Percentiles rank a stretch among this genome's conserved stretches.
Conservation (phyloP, 2,888 invertebrate genomes). For the Tetropium fuscum region DNA sequence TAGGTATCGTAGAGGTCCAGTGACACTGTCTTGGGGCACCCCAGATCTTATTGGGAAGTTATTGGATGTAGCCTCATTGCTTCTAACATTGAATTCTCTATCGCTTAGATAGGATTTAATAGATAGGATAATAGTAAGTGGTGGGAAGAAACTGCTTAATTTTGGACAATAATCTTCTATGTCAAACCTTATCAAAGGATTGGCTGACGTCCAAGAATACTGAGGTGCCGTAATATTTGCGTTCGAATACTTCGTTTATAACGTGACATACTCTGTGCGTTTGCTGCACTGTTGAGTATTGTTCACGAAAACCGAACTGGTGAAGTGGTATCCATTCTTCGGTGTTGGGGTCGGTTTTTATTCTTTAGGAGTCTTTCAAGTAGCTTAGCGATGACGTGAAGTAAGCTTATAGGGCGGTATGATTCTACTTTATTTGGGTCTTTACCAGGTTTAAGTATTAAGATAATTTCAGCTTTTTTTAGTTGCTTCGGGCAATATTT, state of each 20-base stretch:
- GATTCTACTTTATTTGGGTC: not conserved
- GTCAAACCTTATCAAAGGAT: not conserved
- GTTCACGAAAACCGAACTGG: not conserved
- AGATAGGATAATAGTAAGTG: too few relatives aligned
- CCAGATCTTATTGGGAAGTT: too few relatives aligned
- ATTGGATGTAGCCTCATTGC: too few relatives aligned
- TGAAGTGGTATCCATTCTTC: not conserved
- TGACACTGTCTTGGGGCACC: too few relatives aligned
- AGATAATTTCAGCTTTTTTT: not conserved
- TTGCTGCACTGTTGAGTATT: too few relatives aligned
- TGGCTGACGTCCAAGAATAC: not conserved
- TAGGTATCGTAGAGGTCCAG: too few relatives aligned
- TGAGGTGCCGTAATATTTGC: not conserved
- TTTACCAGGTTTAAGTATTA: not conserved
- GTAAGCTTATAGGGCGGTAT: not conserved
- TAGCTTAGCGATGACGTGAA: not conserved
- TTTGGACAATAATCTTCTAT: not conserved
- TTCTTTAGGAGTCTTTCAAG: not conserved
- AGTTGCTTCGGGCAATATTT: not conserved
- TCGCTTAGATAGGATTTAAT: too few relatives aligned
- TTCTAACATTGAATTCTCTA: too few relatives aligned
- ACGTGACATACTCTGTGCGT: not conserved
- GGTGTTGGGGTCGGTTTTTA: not conserved
- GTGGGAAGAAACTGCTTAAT: not conserved
- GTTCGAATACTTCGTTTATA: not conserved